phyloP scores from a whole-genome alignment of 2,113 vertebrate genomes.

The Centropus bengalensis region DNA sequence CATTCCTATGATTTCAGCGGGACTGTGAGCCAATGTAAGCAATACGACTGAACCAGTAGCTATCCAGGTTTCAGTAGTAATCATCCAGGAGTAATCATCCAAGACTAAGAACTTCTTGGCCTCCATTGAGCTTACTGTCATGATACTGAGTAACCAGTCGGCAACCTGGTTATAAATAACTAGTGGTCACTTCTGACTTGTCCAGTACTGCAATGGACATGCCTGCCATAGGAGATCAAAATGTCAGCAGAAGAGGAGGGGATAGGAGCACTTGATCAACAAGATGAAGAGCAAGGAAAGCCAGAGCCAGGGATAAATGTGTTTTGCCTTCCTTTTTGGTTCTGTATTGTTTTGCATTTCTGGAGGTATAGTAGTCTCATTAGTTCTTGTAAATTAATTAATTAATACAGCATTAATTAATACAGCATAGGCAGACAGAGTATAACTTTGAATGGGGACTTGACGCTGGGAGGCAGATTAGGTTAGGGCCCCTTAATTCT shows the following conservation, averaged over 20 bases:
- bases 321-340: background rate
- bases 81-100: background rate
- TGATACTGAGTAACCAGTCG: background rate
- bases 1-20: background rate
- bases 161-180: background rate
- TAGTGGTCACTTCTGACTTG: background rate
- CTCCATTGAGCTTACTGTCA: background rate
- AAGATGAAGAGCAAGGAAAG: background rate
- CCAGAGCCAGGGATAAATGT: background rate
- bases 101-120: too few relatives aligned
- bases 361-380: background rate
- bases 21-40: background rate
- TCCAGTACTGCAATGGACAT: background rate
- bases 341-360: background rate
- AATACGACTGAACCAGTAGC: background rate
- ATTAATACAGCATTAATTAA: background rate
- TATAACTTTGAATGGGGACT: background rate
- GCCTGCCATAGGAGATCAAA: rapidly evolving
- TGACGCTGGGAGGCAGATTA: background rate
- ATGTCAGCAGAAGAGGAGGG: background rate
- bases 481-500: background rate
- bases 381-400: background rate
- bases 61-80: background rate
- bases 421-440: background rate
- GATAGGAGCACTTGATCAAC: background rate